Evolutionary conservation across 1,140 invertebrate species (phyloP), one percentile per base, ranked within the genome.

Genomic region (Caenorhabditis tropicalis): DNA sequence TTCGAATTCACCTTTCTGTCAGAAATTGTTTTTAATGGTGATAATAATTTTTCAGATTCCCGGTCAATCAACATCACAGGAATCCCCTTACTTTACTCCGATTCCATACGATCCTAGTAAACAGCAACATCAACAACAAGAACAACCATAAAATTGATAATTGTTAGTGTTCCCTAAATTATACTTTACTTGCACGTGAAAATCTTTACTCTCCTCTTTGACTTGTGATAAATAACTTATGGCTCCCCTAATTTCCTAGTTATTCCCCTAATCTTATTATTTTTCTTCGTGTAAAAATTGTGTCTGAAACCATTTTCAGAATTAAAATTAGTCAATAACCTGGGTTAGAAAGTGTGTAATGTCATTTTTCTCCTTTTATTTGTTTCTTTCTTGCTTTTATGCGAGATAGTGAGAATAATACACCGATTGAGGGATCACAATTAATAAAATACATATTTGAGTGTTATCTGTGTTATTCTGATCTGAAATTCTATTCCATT

Each of bases 301-400:
- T 19, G 53, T 56, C 58, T 65, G 58, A 36, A 65, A 12, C 3
- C 19, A 36, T 33, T 43, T 56, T 33, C 58, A 65, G 58, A 29
- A 65, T 31, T 12, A 16, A 19, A 65, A 65, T 16, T 33, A 36
- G 29, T 36, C 29, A 19, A 65, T 58, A 65, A 65, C 29, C 24
- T 65, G 58, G 58, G 58, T 65, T 65, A 65, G 58, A 65, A 65
- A 33, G 31, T 65, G 58, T 65, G 58, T 65, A 29, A 15, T 29
- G 27, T 10, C 19, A 7, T 21, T 33, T 65, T 36, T 36, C 29
- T 16, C 19, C 9, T 33, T 36, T 65, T 19, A 65, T 27, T 19
- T 9, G 58, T 1, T 36, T 65, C n/a, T 19, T 65, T 21, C 19
- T 27, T 33, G 21, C 4, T 27, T 33, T 65, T 65, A 10, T 16